A percentile compares a stretch with the other conserved stretches of the same genome.
Conservation (phyloP, 2,797 vertebrate genomes). For the Lophotriccus pileatus region DNA sequence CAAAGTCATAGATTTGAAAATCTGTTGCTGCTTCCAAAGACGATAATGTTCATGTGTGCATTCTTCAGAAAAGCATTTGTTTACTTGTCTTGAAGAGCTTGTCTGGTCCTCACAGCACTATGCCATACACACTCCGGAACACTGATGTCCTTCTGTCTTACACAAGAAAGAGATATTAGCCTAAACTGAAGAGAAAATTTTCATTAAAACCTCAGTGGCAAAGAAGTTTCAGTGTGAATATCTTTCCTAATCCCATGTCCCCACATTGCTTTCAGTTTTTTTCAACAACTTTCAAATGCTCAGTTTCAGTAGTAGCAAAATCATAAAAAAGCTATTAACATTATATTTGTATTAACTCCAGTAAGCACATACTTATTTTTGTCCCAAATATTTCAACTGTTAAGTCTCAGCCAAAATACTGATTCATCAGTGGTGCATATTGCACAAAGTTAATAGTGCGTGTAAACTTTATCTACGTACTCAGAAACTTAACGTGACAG, state of each 20-base stretch:
- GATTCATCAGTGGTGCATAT: not conserved
- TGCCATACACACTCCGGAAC: not conserved
- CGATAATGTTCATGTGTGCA: not conserved
- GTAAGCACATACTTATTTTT: not conserved
- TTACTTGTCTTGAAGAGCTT: not conserved
- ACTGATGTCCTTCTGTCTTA: not conserved
- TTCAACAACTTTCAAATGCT: not conserved
- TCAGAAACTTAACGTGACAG: not conserved
- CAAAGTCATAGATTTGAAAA: slow-evolving; percentile 41
- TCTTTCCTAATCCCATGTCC: not conserved
- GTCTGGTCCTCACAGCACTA: not conserved
- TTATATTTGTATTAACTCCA: not conserved
- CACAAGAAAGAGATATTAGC: not conserved
- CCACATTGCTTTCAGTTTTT: not conserved
- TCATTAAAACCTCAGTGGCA: not conserved
- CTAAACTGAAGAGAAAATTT: not conserved
- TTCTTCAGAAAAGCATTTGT: not conserved
- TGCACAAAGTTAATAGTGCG: not conserved
- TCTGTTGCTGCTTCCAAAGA: slow-evolving; percentile 14
- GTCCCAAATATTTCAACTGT: not conserved
- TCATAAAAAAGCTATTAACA: not conserved
- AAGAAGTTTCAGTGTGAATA: not conserved
- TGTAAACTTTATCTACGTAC: not conserved
- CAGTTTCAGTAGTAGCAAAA: not conserved
- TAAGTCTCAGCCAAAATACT: not conserved